Percentiles rank a stretch among this genome's conserved stretches.
Evolutionary conservation across 1,140 invertebrate species (phyloP).

Genomic region (Drepana arcuata): DNA sequence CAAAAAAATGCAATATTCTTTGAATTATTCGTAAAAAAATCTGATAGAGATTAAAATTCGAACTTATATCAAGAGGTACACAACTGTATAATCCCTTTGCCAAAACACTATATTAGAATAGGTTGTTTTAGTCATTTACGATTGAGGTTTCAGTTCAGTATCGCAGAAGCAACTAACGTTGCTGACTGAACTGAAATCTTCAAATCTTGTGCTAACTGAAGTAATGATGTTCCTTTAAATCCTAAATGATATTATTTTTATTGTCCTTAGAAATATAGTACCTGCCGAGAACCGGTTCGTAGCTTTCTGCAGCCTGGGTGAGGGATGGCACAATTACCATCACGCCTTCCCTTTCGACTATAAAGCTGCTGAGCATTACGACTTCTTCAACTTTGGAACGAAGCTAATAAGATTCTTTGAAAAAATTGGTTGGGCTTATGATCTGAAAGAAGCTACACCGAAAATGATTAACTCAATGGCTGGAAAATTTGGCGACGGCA

Average conservation of each 20-base stretch:
- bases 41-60: no score
- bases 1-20: no score
- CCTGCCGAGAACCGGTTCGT: conserved; percentile 75
- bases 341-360: conserved; percentile 94
- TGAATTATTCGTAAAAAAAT: no score
- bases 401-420: conserved; percentile 67
- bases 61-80: no score
- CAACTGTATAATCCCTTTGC: no score
- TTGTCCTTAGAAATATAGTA: conserved; percentile 71
- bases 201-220: no score
- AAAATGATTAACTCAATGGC: conserved; percentile 53
- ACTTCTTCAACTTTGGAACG: conserved; percentile 63
- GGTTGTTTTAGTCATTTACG: no score
- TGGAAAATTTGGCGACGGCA: conserved; percentile 48
- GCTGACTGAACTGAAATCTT: no score
- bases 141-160: no score
- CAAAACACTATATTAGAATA: no score
- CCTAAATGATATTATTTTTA: neutral
- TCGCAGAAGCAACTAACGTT: no score
- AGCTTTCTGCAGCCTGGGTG: conserved; percentile 72
- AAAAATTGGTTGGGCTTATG: conserved; percentile 76
- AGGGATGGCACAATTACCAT: conserved; percentile 92
- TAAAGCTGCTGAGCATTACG: conserved; percentile 81
- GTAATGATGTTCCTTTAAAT: no score
- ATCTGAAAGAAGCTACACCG: conserved; percentile 70